phyloP scores from a whole-genome alignment of 2,888 invertebrate species.

The Dysmachus trigonus region DNA sequence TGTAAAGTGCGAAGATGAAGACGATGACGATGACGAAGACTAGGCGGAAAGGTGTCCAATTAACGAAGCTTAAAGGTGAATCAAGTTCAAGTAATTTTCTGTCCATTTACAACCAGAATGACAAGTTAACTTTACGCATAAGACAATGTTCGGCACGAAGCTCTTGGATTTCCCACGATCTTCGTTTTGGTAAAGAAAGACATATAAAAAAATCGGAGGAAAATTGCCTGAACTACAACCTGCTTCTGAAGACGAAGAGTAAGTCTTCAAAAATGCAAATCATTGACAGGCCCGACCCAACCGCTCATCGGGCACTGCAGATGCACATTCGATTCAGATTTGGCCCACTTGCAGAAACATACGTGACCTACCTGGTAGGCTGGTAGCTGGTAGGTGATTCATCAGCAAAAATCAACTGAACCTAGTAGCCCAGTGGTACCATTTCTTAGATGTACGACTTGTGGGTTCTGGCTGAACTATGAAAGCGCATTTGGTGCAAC shows the following conservation, averaged over 20 bases:
- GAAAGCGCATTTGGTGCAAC: not conserved
- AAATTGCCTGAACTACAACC: not conserved
- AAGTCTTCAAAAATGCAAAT: not conserved
- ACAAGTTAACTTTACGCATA: slow-evolving; percentile 21
- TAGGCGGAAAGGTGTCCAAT: not conserved
- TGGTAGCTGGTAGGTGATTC: not conserved
- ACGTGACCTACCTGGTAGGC: not conserved
- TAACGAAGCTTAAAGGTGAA: slow-evolving; percentile 22
- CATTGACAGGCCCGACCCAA: not conserved
- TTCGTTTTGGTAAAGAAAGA: not conserved
- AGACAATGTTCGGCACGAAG: not conserved
- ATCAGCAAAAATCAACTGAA: not conserved
- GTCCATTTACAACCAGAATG: slow-evolving; percentile 17
- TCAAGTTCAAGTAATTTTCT: slow-evolving; percentile 28
- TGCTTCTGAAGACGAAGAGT: not conserved
- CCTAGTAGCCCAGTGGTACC: not conserved
- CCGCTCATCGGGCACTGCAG: not conserved
- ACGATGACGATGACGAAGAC: not conserved
- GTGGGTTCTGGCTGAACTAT: not conserved
- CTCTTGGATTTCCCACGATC: slow-evolving; percentile 19
- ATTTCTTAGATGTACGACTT: not conserved
- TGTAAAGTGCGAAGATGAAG: not conserved
- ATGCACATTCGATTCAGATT: not conserved
- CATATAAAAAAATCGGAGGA: not conserved
- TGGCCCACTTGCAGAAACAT: not conserved